Conservation (phyloP, 2,888 invertebrate species). For the Agriotes lineatus region DNA sequence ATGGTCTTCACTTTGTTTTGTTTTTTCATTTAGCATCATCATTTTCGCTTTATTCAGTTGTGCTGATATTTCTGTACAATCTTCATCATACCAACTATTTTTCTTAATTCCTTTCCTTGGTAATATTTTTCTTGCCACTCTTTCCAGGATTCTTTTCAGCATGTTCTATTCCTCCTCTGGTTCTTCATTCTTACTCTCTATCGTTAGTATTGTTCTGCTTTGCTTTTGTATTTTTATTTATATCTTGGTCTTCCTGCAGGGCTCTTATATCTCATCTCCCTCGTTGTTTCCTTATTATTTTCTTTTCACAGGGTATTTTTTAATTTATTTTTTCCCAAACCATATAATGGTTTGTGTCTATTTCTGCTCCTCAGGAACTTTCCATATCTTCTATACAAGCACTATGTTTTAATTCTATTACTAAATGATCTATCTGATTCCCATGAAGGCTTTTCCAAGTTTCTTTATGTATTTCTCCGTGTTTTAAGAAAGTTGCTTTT, state of each 20-base stretch:
- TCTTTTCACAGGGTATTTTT: too few species aligned
- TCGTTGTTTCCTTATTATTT: too few species aligned
- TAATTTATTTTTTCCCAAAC: background rate
- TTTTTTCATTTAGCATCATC: background rate
- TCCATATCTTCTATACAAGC: background rate
- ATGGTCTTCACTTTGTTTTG: background rate
- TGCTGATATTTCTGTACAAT: background rate
- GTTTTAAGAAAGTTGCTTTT: background rate
- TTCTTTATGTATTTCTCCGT: slow-evolving; percentile 1
- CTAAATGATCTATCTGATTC: slow-evolving; percentile 1
- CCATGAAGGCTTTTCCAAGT: background rate
- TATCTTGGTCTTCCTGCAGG: background rate
- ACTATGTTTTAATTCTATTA: background rate
- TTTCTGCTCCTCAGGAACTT: background rate
- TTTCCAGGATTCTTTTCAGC: too few species aligned
- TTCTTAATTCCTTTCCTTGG: too few species aligned
- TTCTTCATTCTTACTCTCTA: background rate
- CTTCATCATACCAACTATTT: too few species aligned
- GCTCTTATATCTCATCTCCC: too few species aligned
- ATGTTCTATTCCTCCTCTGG: too few species aligned
- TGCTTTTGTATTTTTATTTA: background rate
- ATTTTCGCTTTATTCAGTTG: background rate
- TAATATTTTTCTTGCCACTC: too few species aligned
- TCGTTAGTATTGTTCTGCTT: background rate
- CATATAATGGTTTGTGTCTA: background rate